These are phyloP conservation scores for Buceros bicornis DNA, from an alignment of 2,797 vertebrate genomes.

Conservation along the genomic window DNA sequence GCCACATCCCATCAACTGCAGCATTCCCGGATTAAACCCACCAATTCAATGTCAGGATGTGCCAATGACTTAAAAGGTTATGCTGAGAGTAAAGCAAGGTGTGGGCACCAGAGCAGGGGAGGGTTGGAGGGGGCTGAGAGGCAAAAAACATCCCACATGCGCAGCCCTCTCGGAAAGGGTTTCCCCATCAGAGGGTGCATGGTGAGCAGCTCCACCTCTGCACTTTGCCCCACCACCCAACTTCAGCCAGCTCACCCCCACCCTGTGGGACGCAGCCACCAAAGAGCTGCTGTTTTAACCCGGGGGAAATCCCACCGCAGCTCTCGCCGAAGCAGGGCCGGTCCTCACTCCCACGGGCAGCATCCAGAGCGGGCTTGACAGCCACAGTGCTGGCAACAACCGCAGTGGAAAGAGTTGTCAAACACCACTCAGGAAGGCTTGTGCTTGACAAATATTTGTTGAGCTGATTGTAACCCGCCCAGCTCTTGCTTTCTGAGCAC, in stretches of 20 bases:
- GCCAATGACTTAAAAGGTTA: background rate
- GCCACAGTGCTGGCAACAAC: background rate
- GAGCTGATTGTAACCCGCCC: background rate
- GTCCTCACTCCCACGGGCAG: background rate
- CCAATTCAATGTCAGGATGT: background rate
- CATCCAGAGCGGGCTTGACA: background rate
- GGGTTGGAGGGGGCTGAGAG: background rate
- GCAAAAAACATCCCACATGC: background rate
- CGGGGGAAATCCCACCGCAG: accelerated
- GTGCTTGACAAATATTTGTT: conserved; percentile 26
- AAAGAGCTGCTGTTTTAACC: accelerated
- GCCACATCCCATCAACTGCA: background rate
- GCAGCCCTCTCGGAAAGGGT: background rate
- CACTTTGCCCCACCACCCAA: background rate
- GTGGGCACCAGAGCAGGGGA: accelerated
- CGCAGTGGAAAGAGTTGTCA: background rate
- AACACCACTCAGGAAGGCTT: background rate
- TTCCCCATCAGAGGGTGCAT: accelerated
- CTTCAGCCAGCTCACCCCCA: background rate
- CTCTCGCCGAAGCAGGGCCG: background rate
- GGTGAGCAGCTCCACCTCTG: background rate
- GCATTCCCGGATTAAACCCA: background rate
- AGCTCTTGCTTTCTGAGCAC: background rate
- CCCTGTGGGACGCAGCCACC: accelerated
- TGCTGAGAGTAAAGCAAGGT: background rate